Evolutionary conservation across 2,113 vertebrate species (phyloP).

Genomic region (Sula dactylatra): DNA sequence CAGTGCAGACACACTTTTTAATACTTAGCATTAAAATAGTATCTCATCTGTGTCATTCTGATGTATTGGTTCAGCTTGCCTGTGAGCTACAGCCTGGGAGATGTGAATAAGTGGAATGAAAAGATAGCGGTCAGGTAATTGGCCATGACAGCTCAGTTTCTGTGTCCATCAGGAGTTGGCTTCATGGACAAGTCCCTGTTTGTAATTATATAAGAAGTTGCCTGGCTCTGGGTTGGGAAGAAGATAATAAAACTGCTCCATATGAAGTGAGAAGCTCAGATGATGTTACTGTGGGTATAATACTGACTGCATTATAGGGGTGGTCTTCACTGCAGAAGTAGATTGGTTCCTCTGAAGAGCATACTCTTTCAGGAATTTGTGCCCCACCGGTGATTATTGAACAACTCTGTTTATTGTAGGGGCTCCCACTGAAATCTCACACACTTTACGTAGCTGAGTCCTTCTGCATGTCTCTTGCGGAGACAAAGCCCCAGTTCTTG

Average conservation of each 20-base stretch:
- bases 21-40: not conserved
- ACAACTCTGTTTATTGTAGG: not conserved
- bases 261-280: not conserved
- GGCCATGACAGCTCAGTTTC: not conserved
- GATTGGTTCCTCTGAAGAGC: not conserved
- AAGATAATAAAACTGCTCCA: not conserved
- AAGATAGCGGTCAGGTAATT: not conserved
- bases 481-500: not conserved
- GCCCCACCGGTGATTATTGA: not conserved
- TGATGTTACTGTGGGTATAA: not conserved
- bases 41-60: not conserved
- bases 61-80: not conserved
- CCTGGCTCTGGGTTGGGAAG: not conserved
- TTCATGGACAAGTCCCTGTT: not conserved
- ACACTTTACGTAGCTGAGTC: accelerated
- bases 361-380: not conserved
- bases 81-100: not conserved
- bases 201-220: not conserved
- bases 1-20: not conserved
- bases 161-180: not conserved
- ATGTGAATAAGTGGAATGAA: not conserved
- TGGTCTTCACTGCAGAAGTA: not conserved
- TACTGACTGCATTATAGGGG: not conserved
- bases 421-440: not conserved
- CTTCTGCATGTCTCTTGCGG: not conserved